Conservation (phyloP, 2,888 invertebrate genomes). For the Cheilosia variabilis region DNA sequence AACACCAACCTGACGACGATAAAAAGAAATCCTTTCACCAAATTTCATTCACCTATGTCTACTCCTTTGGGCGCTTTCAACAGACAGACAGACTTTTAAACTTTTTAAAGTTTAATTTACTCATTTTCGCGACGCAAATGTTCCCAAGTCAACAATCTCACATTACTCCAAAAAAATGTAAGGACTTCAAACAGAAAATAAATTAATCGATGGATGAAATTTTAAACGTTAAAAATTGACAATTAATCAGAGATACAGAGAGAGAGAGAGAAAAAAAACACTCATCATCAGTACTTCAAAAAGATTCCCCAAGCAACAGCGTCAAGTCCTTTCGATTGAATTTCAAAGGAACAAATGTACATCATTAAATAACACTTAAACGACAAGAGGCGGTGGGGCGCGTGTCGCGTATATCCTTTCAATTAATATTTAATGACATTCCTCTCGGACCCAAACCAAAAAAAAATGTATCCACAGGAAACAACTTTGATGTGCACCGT, state of each 20-base stretch:
- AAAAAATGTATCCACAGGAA: neutral
- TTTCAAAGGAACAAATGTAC: constrained; percentile 68
- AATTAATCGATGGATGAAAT: constrained; percentile 38
- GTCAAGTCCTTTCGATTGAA: constrained; percentile 54
- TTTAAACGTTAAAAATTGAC: constrained; percentile 50
- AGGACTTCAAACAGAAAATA: constrained; percentile 17
- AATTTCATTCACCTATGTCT: too few species aligned
- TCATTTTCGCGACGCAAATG: neutral
- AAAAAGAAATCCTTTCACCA: too few species aligned
- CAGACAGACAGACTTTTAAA: too few species aligned
- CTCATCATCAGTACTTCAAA: constrained; percentile 50
- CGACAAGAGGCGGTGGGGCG: neutral
- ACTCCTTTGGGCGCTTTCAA: too few species aligned
- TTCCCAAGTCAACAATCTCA: constrained; percentile 8
- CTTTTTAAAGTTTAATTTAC: neutral
- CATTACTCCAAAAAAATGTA: constrained; percentile 4
- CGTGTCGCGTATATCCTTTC: constrained; percentile 68
- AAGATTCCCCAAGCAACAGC: constrained; percentile 3
- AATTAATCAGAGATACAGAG: constrained; percentile 31
- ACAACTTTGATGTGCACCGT: constrained; percentile 37
- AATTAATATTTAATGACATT: constrained; percentile 66
- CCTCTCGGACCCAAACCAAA: neutral
- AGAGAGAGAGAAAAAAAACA: constrained; percentile 11
- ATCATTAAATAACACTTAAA: constrained; percentile 68
- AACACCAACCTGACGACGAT: too few species aligned